phyloP scores from a whole-genome alignment of 2,888 invertebrate species.

The Dastarcus helophoroides region DNA sequence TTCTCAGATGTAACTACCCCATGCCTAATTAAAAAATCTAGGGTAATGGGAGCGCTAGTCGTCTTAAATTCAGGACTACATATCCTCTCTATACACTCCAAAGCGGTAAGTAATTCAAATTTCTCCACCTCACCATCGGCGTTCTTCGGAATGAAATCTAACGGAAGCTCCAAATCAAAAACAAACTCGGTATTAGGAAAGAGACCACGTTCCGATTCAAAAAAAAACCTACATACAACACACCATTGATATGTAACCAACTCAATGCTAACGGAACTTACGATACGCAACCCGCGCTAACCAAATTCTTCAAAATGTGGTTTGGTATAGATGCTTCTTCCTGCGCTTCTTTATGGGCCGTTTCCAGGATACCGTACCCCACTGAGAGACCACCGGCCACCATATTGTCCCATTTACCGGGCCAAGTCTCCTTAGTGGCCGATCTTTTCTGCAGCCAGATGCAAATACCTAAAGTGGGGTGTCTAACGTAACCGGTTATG shows the following conservation, averaged over 20 bases:
- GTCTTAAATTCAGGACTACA: conserved; percentile 82
- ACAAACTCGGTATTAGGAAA: conserved; percentile 93
- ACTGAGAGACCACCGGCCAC: conserved; percentile 88
- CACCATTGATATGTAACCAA: background rate
- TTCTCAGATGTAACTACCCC: conserved; percentile 82
- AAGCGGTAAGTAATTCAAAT: conserved; percentile 75
- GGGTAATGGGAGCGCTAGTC: conserved; percentile 80
- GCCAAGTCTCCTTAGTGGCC: conserved; percentile 88
- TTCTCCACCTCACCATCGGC: conserved; percentile 90
- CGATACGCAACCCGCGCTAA: conserved; percentile 73
- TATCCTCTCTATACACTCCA: conserved; percentile 71
- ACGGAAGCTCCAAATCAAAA: conserved; percentile 82
- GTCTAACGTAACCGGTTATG: conserved; percentile 83
- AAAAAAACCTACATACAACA: conserved; percentile 55
- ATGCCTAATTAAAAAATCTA: conserved; percentile 88
- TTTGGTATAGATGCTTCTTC: conserved; percentile 88
- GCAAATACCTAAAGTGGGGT: conserved; percentile 74
- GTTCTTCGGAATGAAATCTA: conserved; percentile 83
- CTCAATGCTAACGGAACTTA: conserved; percentile 33
- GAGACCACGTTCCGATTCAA: conserved; percentile 84
- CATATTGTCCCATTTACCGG: conserved; percentile 90
- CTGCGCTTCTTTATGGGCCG: conserved; percentile 84
- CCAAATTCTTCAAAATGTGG: conserved; percentile 62
- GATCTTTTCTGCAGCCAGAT: conserved; percentile 90
- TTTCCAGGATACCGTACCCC: conserved; percentile 78